phyloP scores from a whole-genome alignment of 2,888 invertebrate genomes.

The Elysia crispata region DNA sequence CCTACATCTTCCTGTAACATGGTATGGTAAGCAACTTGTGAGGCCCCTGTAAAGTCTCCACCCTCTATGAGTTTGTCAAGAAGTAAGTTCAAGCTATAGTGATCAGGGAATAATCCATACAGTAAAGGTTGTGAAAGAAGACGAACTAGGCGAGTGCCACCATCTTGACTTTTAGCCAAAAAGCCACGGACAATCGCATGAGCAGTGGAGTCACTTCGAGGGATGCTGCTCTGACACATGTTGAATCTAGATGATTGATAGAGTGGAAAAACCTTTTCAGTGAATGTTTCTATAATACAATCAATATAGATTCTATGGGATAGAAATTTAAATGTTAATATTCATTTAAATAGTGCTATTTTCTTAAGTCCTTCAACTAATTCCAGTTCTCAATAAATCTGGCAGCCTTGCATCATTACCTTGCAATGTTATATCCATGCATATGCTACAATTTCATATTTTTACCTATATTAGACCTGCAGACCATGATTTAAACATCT shows the following conservation, averaged over 20 bases:
- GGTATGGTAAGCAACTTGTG: slow-evolving; percentile 86
- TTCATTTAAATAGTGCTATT: too few relatives aligned
- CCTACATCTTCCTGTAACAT: slow-evolving; percentile 92
- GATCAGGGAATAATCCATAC: slow-evolving; percentile 91
- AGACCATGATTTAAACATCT: too few relatives aligned
- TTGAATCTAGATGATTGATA: slow-evolving; percentile 79
- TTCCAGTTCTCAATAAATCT: too few relatives aligned
- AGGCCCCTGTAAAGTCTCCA: slow-evolving; percentile 84
- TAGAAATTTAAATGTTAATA: too few relatives aligned
- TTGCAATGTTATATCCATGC: too few relatives aligned
- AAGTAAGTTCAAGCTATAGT: slow-evolving; percentile 86
- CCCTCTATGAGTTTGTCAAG: slow-evolving; percentile 87
- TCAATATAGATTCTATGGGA: too few relatives aligned
- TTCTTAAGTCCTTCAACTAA: too few relatives aligned
- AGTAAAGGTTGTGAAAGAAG: slow-evolving; percentile 86
- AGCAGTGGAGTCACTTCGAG: slow-evolving; percentile 87
- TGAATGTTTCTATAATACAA: too few relatives aligned
- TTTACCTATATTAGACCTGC: too few relatives aligned
- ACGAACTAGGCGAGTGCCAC: slow-evolving; percentile 83
- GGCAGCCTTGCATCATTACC: too few relatives aligned
- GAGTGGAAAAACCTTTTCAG: too few relatives aligned
- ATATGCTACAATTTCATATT: too few relatives aligned
- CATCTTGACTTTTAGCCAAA: slow-evolving; percentile 77
- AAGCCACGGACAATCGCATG: slow-evolving; percentile 85
- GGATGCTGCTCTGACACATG: slow-evolving; percentile 84